phyloP scores from a whole-genome alignment of 2,113 vertebrate species.

The Phasianus colchicus region DNA sequence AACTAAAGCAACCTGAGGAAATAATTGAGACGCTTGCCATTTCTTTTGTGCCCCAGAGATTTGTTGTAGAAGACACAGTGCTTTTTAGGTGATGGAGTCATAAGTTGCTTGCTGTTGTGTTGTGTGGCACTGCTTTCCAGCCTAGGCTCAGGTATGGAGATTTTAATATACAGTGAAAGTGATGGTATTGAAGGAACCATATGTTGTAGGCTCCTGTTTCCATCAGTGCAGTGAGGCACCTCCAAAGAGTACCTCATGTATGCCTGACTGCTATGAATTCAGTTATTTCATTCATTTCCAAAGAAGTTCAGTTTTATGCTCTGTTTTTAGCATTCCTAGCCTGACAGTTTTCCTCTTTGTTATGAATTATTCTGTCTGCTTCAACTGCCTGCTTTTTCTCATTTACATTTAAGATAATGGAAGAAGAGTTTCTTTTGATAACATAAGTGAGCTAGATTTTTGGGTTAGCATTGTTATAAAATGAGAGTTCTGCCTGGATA shows the following conservation, averaged over 20 bases:
- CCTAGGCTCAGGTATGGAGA: rapidly evolving
- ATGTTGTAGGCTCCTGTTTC: not conserved
- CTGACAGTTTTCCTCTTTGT: conserved; percentile 30
- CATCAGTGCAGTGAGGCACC: not conserved
- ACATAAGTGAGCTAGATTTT: conserved; percentile 29
- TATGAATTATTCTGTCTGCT: conserved; percentile 62
- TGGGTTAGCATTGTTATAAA: conserved; percentile 22
- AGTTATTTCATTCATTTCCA: not conserved
- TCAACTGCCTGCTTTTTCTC: conserved; percentile 56
- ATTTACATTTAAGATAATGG: conserved; percentile 62
- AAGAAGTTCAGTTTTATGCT: not conserved
- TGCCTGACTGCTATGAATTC: not conserved
- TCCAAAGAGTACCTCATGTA: not conserved
- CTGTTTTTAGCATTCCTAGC: not conserved
- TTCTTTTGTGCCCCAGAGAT: not conserved
- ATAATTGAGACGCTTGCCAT: not conserved
- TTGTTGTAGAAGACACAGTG: rapidly evolving
- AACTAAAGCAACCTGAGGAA: not conserved
- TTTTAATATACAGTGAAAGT: not conserved
- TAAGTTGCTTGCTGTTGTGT: not conserved
- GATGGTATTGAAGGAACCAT: not conserved
- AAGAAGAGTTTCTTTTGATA: conserved; percentile 56
- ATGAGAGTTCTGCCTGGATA: not conserved
- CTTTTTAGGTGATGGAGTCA: not conserved
- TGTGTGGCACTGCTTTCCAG: not conserved